A percentile compares a stretch with the other conserved stretches of the same genome.
Evolutionary conservation across 2,888 invertebrate genomes (phyloP).

Genomic region (Tuta absoluta): DNA sequence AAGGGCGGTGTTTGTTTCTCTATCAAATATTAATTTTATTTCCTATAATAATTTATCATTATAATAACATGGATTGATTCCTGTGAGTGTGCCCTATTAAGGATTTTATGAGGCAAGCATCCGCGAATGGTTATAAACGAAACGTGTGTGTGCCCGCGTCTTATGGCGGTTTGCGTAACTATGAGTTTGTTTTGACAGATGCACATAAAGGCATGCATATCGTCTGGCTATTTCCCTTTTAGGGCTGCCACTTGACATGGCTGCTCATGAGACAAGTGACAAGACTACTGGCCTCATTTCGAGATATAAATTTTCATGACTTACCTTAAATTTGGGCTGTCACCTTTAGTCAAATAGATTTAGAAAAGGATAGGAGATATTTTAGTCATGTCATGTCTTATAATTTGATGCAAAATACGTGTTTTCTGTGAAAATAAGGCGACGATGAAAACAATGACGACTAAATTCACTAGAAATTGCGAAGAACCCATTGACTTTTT

Average conservation of each 20-base stretch:
- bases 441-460: no score
- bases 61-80: neutral
- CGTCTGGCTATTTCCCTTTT: neutral
- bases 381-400: no score
- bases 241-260: neutral
- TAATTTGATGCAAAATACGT: no score
- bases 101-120: conserved; percentile 9
- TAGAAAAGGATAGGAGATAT: no score
- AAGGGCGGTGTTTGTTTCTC: conserved; percentile 5
- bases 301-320: no score
- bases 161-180: conserved; percentile 9
- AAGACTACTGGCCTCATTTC: neutral
- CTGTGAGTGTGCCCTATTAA: neutral
- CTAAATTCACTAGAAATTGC: no score
- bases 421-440: no score
- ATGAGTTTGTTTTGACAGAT: conserved; percentile 64
- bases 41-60: conserved; percentile 1
- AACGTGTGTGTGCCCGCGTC: neutral
- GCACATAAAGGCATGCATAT: conserved; percentile 55
- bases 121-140: conserved; percentile 3
- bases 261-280: neutral
- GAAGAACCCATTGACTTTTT: no score
- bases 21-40: neutral
- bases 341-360: no score
- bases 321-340: no score